phyloP scores from a whole-genome alignment of 2,797 vertebrate species.

The Melopsittacus undulatus region DNA sequence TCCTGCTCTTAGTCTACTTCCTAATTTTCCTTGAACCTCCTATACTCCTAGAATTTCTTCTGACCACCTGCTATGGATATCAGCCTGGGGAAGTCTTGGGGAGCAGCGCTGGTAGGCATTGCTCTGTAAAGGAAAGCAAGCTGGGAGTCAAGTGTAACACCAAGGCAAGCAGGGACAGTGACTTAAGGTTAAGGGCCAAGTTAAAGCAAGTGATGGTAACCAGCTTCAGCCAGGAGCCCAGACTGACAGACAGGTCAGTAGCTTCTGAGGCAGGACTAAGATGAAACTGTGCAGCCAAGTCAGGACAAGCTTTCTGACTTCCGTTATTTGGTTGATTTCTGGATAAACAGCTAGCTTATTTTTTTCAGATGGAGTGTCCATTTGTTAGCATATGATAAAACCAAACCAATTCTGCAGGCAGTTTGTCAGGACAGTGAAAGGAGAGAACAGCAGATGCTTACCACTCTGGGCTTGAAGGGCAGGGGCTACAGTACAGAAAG shows the following conservation, averaged over 20 bases:
- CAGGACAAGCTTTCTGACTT: not conserved
- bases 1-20: not conserved
- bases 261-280: not conserved
- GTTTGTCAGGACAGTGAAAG: not conserved
- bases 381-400: not conserved
- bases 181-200: not conserved
- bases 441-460: not conserved
- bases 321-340: not conserved
- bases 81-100: rapidly evolving
- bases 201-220: not conserved
- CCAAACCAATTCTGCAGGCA: not conserved
- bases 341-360: not conserved
- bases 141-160: not conserved
- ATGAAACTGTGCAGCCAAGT: not conserved
- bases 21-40: not conserved
- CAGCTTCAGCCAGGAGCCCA: not conserved
- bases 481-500: not conserved
- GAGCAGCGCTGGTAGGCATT: not conserved
- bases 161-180: not conserved
- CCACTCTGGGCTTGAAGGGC: not conserved
- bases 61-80: not conserved
- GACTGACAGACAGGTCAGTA: not conserved
- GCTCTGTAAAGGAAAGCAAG: not conserved
- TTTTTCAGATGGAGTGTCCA: not conserved
- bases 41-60: not conserved